Base-by-base conservation (phyloP, 2,888 invertebrate genomes). In the Melipona beecheii region DNA sequence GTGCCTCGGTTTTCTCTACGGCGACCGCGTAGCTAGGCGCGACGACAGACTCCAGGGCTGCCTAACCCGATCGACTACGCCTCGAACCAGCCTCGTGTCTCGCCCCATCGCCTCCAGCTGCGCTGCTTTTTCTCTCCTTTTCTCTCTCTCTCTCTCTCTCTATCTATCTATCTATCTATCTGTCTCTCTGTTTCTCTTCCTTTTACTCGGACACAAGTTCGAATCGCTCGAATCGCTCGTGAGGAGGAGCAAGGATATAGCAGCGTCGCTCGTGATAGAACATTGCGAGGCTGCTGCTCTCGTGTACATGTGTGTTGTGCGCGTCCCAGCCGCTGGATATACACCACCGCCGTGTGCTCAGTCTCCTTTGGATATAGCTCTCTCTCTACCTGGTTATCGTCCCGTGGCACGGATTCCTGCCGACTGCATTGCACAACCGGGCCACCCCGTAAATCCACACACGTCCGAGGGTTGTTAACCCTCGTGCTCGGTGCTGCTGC, bases 331-430 rank as follows among this genome's bases (percentile, higher is more conserved):
- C 60, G 68, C 78, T 75, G 78, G 81, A 85, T 85, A 85, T 66
- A 68, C 43, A 43, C 43, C 43, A 11, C 9, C 43, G 1, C 11
- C 43, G 43, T 43, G 43, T 43, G 43, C 43, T 72, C 77, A 78
- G 75, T 56, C 31, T 71, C 60, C 72, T 78, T 75, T 79, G 86
- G 86, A 86, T 85, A 82, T 82, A 75, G 17, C 19, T 81, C 60
- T 66, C 27, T 31, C 31, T 31, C 69, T 27, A 75, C 13, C 58
- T 66, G 31, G 21, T 36, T 43, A 11, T 54, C 65, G 62, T 49
- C 21, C 54, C 62, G 66, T 78, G 54, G 31, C 13, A 73, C 60
- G 62, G 73, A 72, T 74, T 43, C 69, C 27, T 79, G 31, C 64
- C 43, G 15, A 52, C 70, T 68, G 68, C 73, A 75, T 50, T 72